A percentile compares a stretch with the other conserved stretches of the same genome.
Evolutionary conservation across 1,140 invertebrate genomes (phyloP).

Genomic region (Conus betulinus): DNA sequence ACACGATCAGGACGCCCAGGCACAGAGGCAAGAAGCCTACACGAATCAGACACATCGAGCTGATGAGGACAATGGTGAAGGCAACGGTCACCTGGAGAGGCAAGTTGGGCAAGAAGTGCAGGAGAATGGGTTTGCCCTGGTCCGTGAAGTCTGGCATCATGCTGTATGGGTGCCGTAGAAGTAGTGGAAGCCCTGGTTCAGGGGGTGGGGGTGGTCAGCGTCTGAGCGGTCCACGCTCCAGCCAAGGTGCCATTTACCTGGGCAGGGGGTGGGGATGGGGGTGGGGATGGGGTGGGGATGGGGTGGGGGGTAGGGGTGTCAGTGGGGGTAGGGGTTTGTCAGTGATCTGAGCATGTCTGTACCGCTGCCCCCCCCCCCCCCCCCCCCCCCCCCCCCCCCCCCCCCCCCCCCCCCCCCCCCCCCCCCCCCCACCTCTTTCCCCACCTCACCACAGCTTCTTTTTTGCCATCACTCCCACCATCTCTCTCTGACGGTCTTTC

Average conservation of each 20-base stretch:
- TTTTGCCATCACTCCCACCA: too few relatives aligned
- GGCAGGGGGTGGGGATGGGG: background rate
- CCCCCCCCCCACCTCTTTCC: background rate
- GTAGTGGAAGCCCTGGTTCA: constrained; percentile 49
- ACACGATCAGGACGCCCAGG: constrained; percentile 22
- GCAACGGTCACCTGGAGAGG: constrained; percentile 26
- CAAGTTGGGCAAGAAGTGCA: constrained; percentile 17
- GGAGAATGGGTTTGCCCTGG: constrained; percentile 51
- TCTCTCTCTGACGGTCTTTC: too few relatives aligned
- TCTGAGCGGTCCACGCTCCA: constrained; percentile 20
- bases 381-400: background rate
- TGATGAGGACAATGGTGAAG: constrained; percentile 25
- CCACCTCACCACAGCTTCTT: too few relatives aligned
- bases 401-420: background rate
- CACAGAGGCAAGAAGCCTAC: constrained; percentile 26
- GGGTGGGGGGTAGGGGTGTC: background rate
- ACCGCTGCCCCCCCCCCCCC: background rate
- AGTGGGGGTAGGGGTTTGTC: background rate
- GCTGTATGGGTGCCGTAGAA: constrained; percentile 39
- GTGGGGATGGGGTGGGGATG: too few relatives aligned
- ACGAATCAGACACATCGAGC: constrained; percentile 16
- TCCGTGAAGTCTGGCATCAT: constrained; percentile 70
- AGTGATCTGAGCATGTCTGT: background rate
- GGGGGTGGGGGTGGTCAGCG: constrained; percentile 38
- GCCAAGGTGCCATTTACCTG: constrained; percentile 54